Evolutionary conservation across 2,888 invertebrate species (phyloP), one percentile per base, ranked within the genome.

Genomic region (Cistogaster globosa): DNA sequence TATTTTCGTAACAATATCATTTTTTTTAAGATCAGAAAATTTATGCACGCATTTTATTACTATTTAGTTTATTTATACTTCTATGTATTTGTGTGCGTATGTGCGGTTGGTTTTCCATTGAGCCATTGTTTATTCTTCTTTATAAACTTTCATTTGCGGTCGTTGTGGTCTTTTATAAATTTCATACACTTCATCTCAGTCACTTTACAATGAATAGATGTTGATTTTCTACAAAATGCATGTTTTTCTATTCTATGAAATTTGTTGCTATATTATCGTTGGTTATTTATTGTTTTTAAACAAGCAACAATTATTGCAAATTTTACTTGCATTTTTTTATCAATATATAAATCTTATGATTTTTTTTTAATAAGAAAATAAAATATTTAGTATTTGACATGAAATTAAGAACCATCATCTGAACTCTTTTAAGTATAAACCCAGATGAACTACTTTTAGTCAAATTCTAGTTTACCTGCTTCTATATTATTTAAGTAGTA

Each of bases 141-240:
- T 78, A 69, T 69, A 68, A 78, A 75, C 7, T 82, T 85, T 65
- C 69, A 85, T 82, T 82, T 85, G 81, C 22, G 81, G 85, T 71
- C 60, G 55, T 48, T 85, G 78, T 68, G 81, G 84, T 65, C 20
- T 81, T 42, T 6, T 53, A 42, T 55, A 78, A 69, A 74, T 63
- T 81, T 63, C 67, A 77, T 72, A 74, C 58, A 36, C 62, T 69
- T 68, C 42, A 67, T 76, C 57, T 48, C 22, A 9, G 18, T 68
- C 55, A 45, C 60, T 45, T 55, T 26, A 26, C 53, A 48, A 78
- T 74, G 65, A 65, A 72, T 58, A 80, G 42, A 74, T 72, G 38
- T 58, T 51, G 67, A 74, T 80, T 67, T 72, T 38, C 42, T 57
- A 65, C 51, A 36, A 57, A 63, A 71, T 26, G 63, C 45, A 55